phyloP scores from a whole-genome alignment of 2,113 vertebrate species.

The Cinclus mexicanus region DNA sequence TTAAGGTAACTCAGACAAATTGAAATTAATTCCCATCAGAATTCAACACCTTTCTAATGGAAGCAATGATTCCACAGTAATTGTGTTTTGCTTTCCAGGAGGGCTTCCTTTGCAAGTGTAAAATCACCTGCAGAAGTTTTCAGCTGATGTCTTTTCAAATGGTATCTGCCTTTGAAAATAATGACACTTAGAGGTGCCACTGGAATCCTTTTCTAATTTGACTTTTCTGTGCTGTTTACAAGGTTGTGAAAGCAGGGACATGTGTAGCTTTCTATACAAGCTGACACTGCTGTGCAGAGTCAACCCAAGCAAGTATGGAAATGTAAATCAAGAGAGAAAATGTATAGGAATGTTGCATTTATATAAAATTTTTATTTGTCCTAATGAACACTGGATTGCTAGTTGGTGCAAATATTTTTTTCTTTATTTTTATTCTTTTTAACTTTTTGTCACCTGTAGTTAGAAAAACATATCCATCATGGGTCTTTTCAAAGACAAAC shows the following conservation, averaged over 20 bases:
- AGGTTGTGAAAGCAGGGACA: not conserved
- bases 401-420: not conserved
- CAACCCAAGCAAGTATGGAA: not conserved
- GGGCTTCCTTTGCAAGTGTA: not conserved
- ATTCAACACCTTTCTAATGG: not conserved
- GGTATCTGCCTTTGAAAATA: not conserved
- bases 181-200: not conserved
- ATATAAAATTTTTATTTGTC: not conserved
- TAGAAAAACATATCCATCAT: not conserved
- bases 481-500: not conserved
- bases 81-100: not conserved
- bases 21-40: not conserved
- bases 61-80: not conserved
- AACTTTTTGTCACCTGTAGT: not conserved
- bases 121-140: not conserved
- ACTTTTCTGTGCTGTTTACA: not conserved
- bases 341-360: not conserved
- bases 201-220: not conserved
- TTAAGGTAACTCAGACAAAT: not conserved
- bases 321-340: not conserved
- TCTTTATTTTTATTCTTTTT: not conserved
- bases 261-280: fast-evolving
- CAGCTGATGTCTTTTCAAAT: not conserved
- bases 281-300: not conserved
- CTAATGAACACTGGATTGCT: not conserved